Percentiles rank a stretch among this genome's conserved stretches.
These are phyloP conservation scores for Crenuchus spilurus DNA, from an alignment of 2,797 vertebrate species.

Conservation along the genomic window DNA sequence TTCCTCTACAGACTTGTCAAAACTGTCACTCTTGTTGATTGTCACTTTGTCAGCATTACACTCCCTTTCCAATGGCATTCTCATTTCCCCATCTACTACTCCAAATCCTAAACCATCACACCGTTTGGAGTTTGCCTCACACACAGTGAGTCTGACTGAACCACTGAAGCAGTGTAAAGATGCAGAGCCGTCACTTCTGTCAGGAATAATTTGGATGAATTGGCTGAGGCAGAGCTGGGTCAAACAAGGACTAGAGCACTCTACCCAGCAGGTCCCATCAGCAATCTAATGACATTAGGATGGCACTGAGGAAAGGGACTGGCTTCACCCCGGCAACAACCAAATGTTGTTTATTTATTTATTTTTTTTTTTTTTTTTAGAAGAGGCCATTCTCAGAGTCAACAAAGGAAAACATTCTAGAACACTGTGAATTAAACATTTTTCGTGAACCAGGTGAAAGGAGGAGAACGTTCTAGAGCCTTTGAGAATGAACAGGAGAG, in stretches of 20 bases:
- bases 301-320: neutral
- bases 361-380: too few species aligned
- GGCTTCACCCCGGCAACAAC: neutral
- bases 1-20: neutral
- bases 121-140: neutral
- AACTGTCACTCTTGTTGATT: neutral
- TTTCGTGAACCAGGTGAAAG: too few species aligned
- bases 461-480: too few species aligned
- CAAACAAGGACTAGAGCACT: conserved; percentile 44
- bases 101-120: neutral
- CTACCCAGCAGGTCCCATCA: neutral
- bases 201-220: conserved; percentile 27
- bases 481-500: too few species aligned
- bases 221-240: conserved; percentile 39
- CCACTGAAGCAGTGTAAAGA: conserved; percentile 21
- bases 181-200: conserved; percentile 11
- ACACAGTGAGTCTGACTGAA: neutral
- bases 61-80: neutral
- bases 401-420: too few species aligned
- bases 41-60: neutral
- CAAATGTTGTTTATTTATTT: neutral
- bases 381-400: too few species aligned
- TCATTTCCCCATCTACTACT: neutral
- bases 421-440: too few species aligned
- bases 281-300: conserved; percentile 9